Evolutionary conservation across 2,113 vertebrate genomes (phyloP), one percentile per base, ranked within the genome.

Genomic region (Colius striatus): DNA sequence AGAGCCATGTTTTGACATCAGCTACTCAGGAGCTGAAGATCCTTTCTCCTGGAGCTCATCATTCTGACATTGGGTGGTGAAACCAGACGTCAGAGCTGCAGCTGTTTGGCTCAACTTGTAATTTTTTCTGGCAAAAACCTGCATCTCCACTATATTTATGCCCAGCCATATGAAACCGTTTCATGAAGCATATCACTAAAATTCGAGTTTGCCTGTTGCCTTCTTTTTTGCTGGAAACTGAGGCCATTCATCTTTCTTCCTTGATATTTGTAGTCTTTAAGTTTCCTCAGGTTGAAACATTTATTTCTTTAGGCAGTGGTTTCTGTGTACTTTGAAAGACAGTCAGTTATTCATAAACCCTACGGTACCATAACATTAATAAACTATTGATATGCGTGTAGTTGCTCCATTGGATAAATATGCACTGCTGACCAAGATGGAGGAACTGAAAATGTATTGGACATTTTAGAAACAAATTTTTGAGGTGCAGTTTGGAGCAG

Each of bases 401-500:
- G 68, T 68, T 71, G 92, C 58, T 41, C 58, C 11, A 0, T 53
- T 76, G 74, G 34, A 84, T 92, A 63, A 63, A 78, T 76, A 84
- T 54, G 50, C 36, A 76, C 57, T 79, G 83, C 27, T 76, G 41
- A 38, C 54, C 50, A 83, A 18, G 47, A 58, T 70, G 50, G 87
- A 89, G 63, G 75, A 95, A 70, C 60, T 54, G 66, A 38, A 87
- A 82, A 85, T 47, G 36, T 43, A 43, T 29, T 36, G 61, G 81
- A 95, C 87, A 82, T 19, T 87, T 85, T 50, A 70, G 84, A 92
- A 95, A 43, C 62, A 70, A n/a, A 21, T 82, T 87, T 91, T 43
- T 70, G 84, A 84, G 78, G 57, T 85, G 81, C 60, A 38, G 47
- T 83, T 95, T 96, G 93, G 95, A 94, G 93, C 71, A n/a, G 60